A percentile compares a stretch with the other conserved stretches of the same genome.
phyloP scores from a whole-genome alignment of 37 sponge, comb jelly and placozoan species.

The Beroe forskalii region DNA sequence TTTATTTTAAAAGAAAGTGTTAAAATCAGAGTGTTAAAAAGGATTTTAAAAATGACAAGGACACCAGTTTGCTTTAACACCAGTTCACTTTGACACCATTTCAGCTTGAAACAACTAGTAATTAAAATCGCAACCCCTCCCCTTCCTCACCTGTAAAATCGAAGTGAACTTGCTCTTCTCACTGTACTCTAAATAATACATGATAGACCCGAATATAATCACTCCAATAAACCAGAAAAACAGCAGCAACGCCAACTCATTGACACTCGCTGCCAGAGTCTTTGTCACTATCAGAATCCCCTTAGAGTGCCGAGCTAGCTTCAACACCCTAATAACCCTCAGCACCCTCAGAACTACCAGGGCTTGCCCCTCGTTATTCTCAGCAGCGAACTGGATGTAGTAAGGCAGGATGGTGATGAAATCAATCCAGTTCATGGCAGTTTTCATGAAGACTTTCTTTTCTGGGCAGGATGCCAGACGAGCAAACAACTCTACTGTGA shows the following conservation, averaged over 20 bases:
- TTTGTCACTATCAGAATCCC: conserved; percentile 48
- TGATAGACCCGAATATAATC: conserved; percentile 53
- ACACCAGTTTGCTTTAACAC: too few relatives aligned
- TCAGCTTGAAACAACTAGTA: too few relatives aligned
- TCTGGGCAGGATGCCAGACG: conserved; percentile 19
- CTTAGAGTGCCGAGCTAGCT: conserved; percentile 31
- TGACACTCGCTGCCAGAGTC: conserved; percentile 57
- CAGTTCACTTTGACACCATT: too few relatives aligned
- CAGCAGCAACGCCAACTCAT: conserved; percentile 35
- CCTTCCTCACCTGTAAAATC: not conserved
- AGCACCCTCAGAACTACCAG: conserved; percentile 40
- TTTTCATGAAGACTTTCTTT: conserved; percentile 28
- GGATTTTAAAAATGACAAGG: too few relatives aligned
- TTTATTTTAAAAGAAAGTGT: too few relatives aligned
- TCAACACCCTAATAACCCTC: conserved; percentile 22
- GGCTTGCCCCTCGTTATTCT: conserved; percentile 3
- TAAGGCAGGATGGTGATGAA: conserved; percentile 40
- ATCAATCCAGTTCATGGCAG: conserved; percentile 62
- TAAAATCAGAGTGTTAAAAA: too few relatives aligned
- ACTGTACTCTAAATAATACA: conserved; percentile 43
- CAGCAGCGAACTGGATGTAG: conserved; percentile 50
- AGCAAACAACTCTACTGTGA: conserved; percentile 49
- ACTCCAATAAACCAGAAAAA: conserved; percentile 64
- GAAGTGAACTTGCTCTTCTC: conserved; percentile 42
- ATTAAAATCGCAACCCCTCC: too few relatives aligned